Conservation (phyloP, 2,113 vertebrate species). For the Ceyx cyanopectus region DNA sequence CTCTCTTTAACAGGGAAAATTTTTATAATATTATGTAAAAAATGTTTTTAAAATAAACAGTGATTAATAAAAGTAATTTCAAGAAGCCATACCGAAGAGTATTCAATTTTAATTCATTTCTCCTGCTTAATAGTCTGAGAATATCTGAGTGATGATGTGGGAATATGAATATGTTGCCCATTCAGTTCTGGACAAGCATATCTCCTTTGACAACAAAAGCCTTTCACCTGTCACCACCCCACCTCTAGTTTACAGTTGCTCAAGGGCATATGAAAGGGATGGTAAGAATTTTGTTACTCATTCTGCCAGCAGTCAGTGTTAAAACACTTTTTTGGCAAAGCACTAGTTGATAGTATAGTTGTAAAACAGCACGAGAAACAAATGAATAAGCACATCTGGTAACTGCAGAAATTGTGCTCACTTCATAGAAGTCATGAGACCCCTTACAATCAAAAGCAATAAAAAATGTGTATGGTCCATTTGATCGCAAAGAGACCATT, state of each 20-base stretch:
- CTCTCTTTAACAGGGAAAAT: slow-evolving; percentile 33
- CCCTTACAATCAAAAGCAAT: not conserved
- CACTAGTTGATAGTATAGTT: not conserved
- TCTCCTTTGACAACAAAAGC: not conserved
- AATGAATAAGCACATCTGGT: not conserved
- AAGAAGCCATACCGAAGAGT: not conserved
- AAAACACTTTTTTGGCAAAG: not conserved
- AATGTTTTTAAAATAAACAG: slow-evolving; percentile 43
- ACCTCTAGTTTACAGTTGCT: not conserved
- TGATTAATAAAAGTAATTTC: slow-evolving; percentile 74
- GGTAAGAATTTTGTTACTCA: not conserved
- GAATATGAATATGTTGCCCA: slow-evolving; percentile 8
- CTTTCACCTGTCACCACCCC: not conserved
- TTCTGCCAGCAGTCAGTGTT: not conserved
- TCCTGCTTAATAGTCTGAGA: slow-evolving; percentile 62
- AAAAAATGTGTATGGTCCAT: not conserved
- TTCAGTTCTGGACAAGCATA: not conserved
- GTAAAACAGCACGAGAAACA: not conserved
- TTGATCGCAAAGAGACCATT: not conserved
- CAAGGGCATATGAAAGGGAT: not conserved
- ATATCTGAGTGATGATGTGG: slow-evolving; percentile 7
- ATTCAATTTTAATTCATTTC: slow-evolving; percentile 69
- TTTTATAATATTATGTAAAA: slow-evolving; percentile 32
- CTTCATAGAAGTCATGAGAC: not conserved
- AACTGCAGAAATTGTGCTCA: not conserved